phyloP scores from a whole-genome alignment of 2,113 vertebrate species.

The Apodemus sylvaticus region DNA sequence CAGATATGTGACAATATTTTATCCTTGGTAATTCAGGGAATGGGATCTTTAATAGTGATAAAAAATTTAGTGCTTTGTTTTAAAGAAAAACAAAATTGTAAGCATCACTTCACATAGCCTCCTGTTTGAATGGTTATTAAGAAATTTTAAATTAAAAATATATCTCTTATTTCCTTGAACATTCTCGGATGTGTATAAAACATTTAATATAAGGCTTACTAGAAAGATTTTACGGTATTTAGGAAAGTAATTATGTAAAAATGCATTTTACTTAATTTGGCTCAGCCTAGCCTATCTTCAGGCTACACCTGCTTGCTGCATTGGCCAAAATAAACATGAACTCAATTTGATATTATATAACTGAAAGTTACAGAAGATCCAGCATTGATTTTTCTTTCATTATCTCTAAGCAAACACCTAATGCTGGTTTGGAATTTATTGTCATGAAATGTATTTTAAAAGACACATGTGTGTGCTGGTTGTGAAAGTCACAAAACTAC shows the following conservation, averaged over 20 bases:
- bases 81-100: constrained; percentile 17
- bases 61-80: not conserved
- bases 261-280: constrained; percentile 30
- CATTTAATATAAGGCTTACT: constrained; percentile 40
- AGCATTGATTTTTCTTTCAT: constrained; percentile 46
- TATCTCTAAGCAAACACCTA: constrained; percentile 52
- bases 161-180: not conserved
- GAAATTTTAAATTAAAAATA: constrained; percentile 19
- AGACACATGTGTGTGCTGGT: not conserved
- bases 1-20: constrained; percentile 7
- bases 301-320: constrained; percentile 53
- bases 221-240: not conserved
- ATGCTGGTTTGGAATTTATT: constrained; percentile 42
- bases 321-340: constrained; percentile 60
- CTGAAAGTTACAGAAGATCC: constrained; percentile 32
- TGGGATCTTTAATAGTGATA: not conserved
- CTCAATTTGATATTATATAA: constrained; percentile 35
- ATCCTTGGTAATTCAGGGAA: not conserved
- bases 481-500: constrained; percentile 25
- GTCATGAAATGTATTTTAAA: not conserved
- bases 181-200: constrained; percentile 32
- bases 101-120: not conserved
- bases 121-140: not conserved
- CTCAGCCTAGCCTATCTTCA: constrained; percentile 55
- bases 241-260: constrained; percentile 50